Base-by-base conservation (phyloP, 2,888 invertebrate species). In the Agrochola lychnidis region DNA sequence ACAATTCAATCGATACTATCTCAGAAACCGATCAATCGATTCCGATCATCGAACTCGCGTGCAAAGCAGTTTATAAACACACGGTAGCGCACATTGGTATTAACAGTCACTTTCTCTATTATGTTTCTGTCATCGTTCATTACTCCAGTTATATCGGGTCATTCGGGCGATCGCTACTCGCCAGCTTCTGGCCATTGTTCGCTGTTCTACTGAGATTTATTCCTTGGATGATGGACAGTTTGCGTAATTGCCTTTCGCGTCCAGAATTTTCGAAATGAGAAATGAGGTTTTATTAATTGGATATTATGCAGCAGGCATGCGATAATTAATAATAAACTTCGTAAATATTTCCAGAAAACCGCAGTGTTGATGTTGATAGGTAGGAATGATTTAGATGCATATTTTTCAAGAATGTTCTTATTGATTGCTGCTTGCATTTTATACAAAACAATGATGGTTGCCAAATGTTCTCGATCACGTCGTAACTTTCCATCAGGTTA, bases 31-130 rank as follows among this genome's bases (percentile, higher is more conserved):
- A 83, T 83, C 64, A 86, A 77, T 86, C 83, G 83, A 79, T 71
- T 71, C 72, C 61, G 79, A 79, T 86, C 72, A 62, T 78, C 84
- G 69, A 86, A 83, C 84, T 79, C 67, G 82, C 76, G 79, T 82
- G 85, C 64, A 70, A 68, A 78, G 68, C 68, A 53, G 71, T 74
- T 66, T 73, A 79, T 68, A 75, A 78, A 82, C 79, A 79, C 69
- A 81, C 77, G 77, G 86, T 78, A 79, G 76, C 81, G 70, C 57
- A 73, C 63, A 81, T 73, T 71, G 53, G 71, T 70, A 79, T 78
- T 69, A 57, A 62, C 72, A 70, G 73, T 84, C 79, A 90, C 92
- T 91, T 90, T 91, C 92, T 86, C 91, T 83, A 88, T 89, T 89
- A 82, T 89, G 84, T 82, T 86, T 86, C 84, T 89, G 89, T 88